Evolutionary conservation across 2,888 invertebrate genomes (phyloP), one percentile per base, ranked within the genome.

Genomic region (Drosophila flavopinicola): DNA sequence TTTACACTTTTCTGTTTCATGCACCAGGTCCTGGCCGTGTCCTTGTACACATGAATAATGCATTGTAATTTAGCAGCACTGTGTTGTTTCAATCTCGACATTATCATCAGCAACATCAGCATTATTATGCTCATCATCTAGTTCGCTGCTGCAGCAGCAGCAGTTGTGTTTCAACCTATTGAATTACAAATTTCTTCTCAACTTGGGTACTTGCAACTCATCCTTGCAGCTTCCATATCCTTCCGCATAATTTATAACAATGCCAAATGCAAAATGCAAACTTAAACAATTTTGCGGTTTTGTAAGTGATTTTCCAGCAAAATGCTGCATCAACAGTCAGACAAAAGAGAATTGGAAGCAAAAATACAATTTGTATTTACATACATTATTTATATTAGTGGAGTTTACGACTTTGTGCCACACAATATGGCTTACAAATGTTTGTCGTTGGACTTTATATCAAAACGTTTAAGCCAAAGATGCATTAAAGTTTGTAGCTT

Each of bases 181-280:
- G 59, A 63, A 69, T 69, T 59, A 63, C 56, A 70, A 70, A 70
- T 70, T 64, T 70, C 64, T 70, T 52, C 58, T 39, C 47, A 58
- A 69, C 39, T 69, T 69, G 29, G 58, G 58, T 61, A 39, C 30
- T 27, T 59, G 53, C 45, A 59, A 45, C 49, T 59, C 39, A 47
- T 37, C 30, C 48, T 27, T 37, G 27, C 37, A n/a, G 5, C 6
- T 17, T 32, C 9, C 6, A 3, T 1, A 1, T n/a, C 10, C 6
- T 3, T 3, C 23, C 27, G 47, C 39, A 64, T 56, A 48, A 66
- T 66, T 68, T 66, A 66, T 51, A 56, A 56, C 38, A 68, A 49
- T 67, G 41, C 61, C 45, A 61, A 66, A 56, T 66, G 56, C 57
- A 53, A 68, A 68, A 39, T 53, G 47, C 66, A 56, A 60, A 56